A percentile compares a stretch with the other conserved stretches of the same genome.
Evolutionary conservation across 2,797 vertebrate species (phyloP).

Genomic region (Sebastes taczanowskii): DNA sequence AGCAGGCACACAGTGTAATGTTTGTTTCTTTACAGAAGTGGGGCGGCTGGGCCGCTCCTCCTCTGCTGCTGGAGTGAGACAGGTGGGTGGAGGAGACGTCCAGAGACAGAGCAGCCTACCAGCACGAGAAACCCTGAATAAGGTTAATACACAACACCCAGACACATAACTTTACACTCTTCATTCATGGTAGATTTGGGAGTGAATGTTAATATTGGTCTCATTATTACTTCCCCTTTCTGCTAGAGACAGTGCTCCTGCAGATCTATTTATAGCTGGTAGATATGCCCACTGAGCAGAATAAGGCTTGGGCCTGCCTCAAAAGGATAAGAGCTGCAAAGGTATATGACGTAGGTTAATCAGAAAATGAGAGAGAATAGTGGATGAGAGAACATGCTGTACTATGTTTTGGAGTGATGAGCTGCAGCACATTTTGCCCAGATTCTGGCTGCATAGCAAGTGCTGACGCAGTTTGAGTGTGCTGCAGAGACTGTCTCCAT

Average conservation of each 20-base stretch:
- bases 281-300: conserved; percentile 77
- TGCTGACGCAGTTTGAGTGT: conserved; percentile 84
- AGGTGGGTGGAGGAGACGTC: conserved; percentile 84
- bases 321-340: conserved; percentile 50
- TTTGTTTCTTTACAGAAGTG: conserved; percentile 83
- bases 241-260: conserved; percentile 68
- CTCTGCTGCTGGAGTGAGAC: conserved; percentile 92
- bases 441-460: conserved; percentile 82
- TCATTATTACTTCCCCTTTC: conserved; percentile 62
- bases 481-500: conserved; percentile 82
- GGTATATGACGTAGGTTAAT: conserved; percentile 58
- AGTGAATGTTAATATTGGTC: conserved; percentile 66
- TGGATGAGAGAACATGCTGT: conserved; percentile 44
- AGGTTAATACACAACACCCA: conserved; percentile 77
- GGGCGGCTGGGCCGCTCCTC: conserved; percentile 93
- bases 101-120: conserved; percentile 90
- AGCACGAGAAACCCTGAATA: conserved; percentile 84
- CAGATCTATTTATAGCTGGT: conserved; percentile 79
- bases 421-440: conserved; percentile 74
- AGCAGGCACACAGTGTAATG: conserved; percentile 46
- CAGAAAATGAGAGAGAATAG: conserved; percentile 36
- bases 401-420: conserved; percentile 57
- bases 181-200: conserved; percentile 48
- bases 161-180: conserved; percentile 27
- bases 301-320: conserved; percentile 65